Base-by-base conservation (phyloP, 2,888 invertebrate species). In the Muscina levida region DNA sequence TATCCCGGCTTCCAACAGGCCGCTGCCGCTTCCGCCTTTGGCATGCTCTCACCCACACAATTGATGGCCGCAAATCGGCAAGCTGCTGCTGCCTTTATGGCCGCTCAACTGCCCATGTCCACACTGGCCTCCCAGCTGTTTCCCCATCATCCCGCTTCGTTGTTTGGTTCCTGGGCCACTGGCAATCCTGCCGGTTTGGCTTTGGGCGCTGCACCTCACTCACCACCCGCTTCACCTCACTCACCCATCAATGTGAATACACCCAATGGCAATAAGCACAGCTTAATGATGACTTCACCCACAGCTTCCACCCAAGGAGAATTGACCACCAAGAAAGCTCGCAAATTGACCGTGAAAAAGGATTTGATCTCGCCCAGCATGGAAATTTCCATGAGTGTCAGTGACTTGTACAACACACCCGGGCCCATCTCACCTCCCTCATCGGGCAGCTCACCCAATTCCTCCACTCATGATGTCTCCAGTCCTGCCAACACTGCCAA, bases 391-490 rank as follows among this genome's bases (percentile, higher is more conserved):
- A 88, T 89, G 85, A 87, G 85, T 59, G 87, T 88, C 0, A 86
- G 79, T 37, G 89, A 90, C 77, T 77, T 89, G 24, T 89, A 89
- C 65, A 86, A 85, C 5, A 84, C 87, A 1, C 82, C 86, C 1
- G 90, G 90, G 0, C 89, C 94, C 74, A 90, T 92, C 87, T 86
- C 93, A 86, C 89, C 92, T 4, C 92, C 92, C 0, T 92, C 92
- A 4, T 92, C 92, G 17, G 92, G 92, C 31, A 92, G 92, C 19
- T 92, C 93, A 42, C 93, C 93, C 1, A 90, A 90, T 67, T 90
- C 91, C 11, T 87, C 74, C 0, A 62, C 66, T 1, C 77, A 72
- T 57, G 82, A 78, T 19, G 72, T 71, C 0, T 70, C 78, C 53
- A 75, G 79, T 10, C 72, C 78, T 1, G 68, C 75, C 11, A 72